Evolutionary conservation across 2,797 vertebrate species (phyloP).

Genomic region (Diglossa cyanea): DNA sequence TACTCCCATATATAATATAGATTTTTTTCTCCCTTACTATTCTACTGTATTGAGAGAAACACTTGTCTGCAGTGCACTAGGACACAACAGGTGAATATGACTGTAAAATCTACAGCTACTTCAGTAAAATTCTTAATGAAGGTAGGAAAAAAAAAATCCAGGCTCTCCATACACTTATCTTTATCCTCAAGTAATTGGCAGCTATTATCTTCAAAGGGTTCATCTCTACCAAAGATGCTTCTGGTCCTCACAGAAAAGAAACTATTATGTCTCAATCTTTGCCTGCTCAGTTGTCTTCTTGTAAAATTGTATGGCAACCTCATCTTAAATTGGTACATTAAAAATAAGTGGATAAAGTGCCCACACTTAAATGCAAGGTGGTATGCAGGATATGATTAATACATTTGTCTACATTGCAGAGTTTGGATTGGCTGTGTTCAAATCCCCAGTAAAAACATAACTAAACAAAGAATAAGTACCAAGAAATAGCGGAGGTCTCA

Average conservation of each 20-base stretch:
- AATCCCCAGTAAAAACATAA: neutral
- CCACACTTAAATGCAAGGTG: neutral
- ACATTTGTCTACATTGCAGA: neutral
- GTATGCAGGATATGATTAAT: neutral
- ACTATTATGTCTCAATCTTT: neutral
- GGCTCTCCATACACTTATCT: neutral
- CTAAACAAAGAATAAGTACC: neutral
- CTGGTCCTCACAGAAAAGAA: neutral
- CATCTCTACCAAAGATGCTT: neutral
- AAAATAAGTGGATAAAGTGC: neutral
- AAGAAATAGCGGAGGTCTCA: neutral
- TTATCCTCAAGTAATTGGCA: neutral
- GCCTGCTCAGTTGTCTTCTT: neutral
- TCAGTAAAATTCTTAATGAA: neutral
- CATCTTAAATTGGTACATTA: neutral
- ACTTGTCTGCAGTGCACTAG: neutral
- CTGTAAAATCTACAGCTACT: neutral
- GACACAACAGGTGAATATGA: slow-evolving; percentile 30
- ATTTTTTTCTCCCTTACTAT: neutral
- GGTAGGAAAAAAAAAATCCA: neutral
- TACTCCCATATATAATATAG: neutral
- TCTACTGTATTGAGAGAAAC: neutral
- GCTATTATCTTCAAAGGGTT: neutral
- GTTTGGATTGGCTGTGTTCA: neutral
- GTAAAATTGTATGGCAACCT: neutral